Evolutionary conservation across 2,797 vertebrate species (phyloP).

Genomic region (Ctenosaura bakeri): DNA sequence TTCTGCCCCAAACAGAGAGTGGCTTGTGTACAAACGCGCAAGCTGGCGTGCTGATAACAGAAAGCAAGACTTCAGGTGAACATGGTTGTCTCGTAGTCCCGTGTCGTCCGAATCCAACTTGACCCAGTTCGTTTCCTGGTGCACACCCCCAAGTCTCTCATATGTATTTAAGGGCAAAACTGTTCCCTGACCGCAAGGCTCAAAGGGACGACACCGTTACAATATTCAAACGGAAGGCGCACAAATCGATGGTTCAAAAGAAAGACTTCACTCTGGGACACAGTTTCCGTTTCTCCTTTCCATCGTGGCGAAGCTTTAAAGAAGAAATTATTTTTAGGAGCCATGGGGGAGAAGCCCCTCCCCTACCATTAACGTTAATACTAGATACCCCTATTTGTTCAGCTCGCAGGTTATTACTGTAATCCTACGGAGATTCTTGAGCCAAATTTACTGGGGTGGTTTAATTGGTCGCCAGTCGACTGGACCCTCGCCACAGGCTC

Average conservation of each 20-base stretch:
- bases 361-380: conserved; percentile 19
- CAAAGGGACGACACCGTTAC: background rate
- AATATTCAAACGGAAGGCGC: background rate
- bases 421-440: background rate
- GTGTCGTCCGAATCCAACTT: conserved; percentile 36
- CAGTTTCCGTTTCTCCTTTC: conserved; percentile 49
- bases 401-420: conserved; percentile 7
- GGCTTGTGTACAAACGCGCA: conserved; percentile 37
- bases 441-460: background rate
- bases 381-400: conserved; percentile 4
- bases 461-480: background rate
- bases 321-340: conserved; percentile 57
- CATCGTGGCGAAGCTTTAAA: conserved; percentile 45
- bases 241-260: background rate
- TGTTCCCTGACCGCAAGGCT: background rate
- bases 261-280: background rate
- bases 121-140: conserved; percentile 4
- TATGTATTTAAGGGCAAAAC: background rate
- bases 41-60: background rate
- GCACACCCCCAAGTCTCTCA: too few relatives aligned
- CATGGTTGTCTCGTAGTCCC: conserved; percentile 24
- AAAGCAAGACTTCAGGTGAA: background rate
- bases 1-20: conserved; percentile 15
- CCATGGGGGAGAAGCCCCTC: conserved; percentile 29
- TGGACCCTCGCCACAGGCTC: background rate